A percentile compares a stretch with the other conserved stretches of the same genome.
phyloP scores from a whole-genome alignment of 1,140 invertebrate species.

The Caenorhabditis brenneri region DNA sequence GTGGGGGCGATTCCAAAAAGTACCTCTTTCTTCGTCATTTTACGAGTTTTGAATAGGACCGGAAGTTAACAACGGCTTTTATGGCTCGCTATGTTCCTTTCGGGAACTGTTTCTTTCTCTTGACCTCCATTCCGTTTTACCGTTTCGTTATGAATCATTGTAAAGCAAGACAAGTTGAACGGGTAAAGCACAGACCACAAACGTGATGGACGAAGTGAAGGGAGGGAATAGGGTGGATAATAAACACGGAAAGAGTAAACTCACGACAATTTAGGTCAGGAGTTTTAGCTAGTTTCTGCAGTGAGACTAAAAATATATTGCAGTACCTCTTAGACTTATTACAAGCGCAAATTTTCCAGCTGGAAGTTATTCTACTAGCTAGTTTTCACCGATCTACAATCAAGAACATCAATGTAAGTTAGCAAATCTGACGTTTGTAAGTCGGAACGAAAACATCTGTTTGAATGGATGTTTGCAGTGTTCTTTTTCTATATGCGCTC shows the following conservation, averaged over 20 bases:
- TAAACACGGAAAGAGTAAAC: background rate
- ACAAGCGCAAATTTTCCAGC: no score
- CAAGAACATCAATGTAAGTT: no score
- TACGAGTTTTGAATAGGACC: background rate
- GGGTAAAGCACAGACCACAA: constrained; percentile 27
- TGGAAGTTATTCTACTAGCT: no score
- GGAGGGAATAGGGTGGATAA: background rate
- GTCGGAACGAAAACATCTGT: no score
- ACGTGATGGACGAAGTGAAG: background rate
- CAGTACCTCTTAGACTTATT: no score
- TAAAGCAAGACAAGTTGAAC: no score
- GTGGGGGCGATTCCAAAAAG: background rate
- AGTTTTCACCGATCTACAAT: no score
- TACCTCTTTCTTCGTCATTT: background rate
- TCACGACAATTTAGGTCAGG: background rate
- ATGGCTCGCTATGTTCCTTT: background rate
- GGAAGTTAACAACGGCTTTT: background rate
- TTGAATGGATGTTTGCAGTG: no score
- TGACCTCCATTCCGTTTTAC: background rate
- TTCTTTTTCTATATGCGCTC: no score
- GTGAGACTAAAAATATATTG: background rate
- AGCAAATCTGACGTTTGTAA: no score
- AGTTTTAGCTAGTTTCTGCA: background rate
- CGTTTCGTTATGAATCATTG: background rate
- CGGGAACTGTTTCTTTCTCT: background rate